Evolutionary conservation across 2,113 vertebrate species (phyloP), one percentile per base, ranked within the genome.

Genomic region (Melanostigma gelatinosum): DNA sequence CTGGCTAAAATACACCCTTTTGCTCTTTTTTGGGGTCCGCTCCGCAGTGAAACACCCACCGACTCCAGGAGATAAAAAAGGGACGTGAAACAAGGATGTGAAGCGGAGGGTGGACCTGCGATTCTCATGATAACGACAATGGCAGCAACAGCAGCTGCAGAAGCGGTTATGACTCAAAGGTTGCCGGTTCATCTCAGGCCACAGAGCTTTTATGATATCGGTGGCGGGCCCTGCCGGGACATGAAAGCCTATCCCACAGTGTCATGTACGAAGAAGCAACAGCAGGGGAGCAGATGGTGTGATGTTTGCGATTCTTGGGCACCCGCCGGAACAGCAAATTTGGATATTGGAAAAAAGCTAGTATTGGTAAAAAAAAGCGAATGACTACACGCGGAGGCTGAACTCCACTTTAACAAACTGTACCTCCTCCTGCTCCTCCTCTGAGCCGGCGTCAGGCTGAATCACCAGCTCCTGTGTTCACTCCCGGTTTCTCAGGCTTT

Each of bases 381-480:
- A 52, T 34, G 48, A 50, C 63, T 48, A 6, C 48, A 68, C 8
- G 11, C 70, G 57, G 27, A 55, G 57, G 70, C 57, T 85, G 36
- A 72, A 74, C 40, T 44, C 38, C 10, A 20, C 32, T 83, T 79
- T 60, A 44, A 74, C 72, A 46, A 16, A n/a, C 34, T 38, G 61
- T 16, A 72, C 79, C 55, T 62, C 46, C 12, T 46, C 3, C 44
- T 72, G 50, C 50, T 69, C 57, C 44, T 75, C 68, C 68, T 61
- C 55, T 63, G 63, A 73, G 77, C 65, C 48, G 67, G 60, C 68
- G 75, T 87, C 75, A 72, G 64, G 54, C 70, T 82, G 85, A 91
- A 89, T 85, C 74, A 85, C 48, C 54, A 82, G 86, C 86, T 85
- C 75, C 90, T 80, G 85, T 91, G 86, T 89, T 89, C 87, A 84